phyloP scores from a whole-genome alignment of 2,888 invertebrate genomes.

The Hypena proboscidalis region DNA sequence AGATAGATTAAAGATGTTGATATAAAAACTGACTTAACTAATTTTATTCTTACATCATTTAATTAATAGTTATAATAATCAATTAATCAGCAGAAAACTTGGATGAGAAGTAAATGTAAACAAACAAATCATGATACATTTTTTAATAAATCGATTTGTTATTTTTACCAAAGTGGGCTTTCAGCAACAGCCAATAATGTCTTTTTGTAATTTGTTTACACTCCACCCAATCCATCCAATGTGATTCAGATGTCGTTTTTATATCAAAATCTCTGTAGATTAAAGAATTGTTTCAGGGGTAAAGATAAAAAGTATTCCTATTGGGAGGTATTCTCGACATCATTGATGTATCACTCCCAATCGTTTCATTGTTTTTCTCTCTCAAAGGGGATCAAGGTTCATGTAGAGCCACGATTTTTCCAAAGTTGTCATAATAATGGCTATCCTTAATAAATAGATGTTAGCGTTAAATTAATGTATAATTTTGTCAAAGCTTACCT shows the following conservation, averaged over 20 bases:
- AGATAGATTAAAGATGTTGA: slow-evolving; percentile 48
- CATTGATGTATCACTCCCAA: slow-evolving; percentile 48
- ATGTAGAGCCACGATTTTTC: not conserved
- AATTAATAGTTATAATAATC: too few relatives aligned
- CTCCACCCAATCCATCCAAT: too few relatives aligned
- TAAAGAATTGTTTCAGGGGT: slow-evolving; percentile 7
- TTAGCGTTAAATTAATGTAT: slow-evolving; percentile 5
- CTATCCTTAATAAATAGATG: slow-evolving; percentile 11
- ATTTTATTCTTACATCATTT: too few relatives aligned
- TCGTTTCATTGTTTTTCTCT: slow-evolving; percentile 5
- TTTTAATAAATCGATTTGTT: too few relatives aligned
- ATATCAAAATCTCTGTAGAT: slow-evolving; percentile 55
- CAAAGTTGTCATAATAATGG: not conserved
- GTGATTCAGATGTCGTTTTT: slow-evolving; percentile 37
- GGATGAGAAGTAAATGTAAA: too few relatives aligned
- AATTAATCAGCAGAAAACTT: too few relatives aligned
- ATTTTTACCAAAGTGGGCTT: too few relatives aligned
- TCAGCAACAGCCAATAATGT: too few relatives aligned
- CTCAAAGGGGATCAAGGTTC: not conserved
- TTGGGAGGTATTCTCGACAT: slow-evolving; percentile 68
- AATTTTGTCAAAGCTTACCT: slow-evolving; percentile 86
- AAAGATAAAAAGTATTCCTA: slow-evolving; percentile 15
- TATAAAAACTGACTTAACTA: slow-evolving; percentile 59
- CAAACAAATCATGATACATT: too few relatives aligned
- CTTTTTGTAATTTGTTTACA: not conserved